Base-by-base conservation (phyloP, 2,113 vertebrate species). In the Cairina moschata region DNA sequence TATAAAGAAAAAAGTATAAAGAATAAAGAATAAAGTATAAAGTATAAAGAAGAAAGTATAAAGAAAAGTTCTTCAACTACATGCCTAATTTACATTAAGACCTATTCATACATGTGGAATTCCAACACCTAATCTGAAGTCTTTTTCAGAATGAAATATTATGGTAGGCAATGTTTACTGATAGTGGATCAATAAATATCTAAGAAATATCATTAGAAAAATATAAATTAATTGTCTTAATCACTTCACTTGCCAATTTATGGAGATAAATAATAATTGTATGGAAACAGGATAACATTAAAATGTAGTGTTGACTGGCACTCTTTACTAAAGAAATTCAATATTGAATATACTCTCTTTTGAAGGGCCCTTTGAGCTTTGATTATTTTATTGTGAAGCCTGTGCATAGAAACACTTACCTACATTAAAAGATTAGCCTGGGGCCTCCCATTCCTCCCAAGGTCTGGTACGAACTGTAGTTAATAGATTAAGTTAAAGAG, bases 351-450 rank as follows among this genome's bases (percentile, higher is more conserved):
- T 74, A 62, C 13, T 66, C 28, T 95, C 31, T 79, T 96, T 91
- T 90, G 72, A 90, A 96, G 88, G 59, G n/a, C 58, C 42, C 67
- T 59, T 93, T 42, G 48, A 83, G 86, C 62, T 96, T 95, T 95
- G 59, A 86, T 86, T 83, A 93, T 96, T 95, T 94, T 94, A 76
- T 95, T 92, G 75, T 79, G 78, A 97, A 94, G 73, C 96, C 77
- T 93, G 42, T 90, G 78, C 69, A 78, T 68, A 97, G 88, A 96
- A 81, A 78, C 73, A 96, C 92, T 98, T 97, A 94, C 28, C 28
- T n/a, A 79, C 95, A 87, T 96, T 67, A 95, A 95, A 95, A 96
- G 95, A 96, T 91, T 96, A 96, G 29, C 44, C 68, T 68, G 76
- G 88, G 63, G 42, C 73, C 85, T 94, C 79, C 46, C 54, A 58